Evolutionary conservation across 1,140 invertebrate species (phyloP), one percentile per base, ranked within the genome.

Genomic region (Drosophila novamexicana): DNA sequence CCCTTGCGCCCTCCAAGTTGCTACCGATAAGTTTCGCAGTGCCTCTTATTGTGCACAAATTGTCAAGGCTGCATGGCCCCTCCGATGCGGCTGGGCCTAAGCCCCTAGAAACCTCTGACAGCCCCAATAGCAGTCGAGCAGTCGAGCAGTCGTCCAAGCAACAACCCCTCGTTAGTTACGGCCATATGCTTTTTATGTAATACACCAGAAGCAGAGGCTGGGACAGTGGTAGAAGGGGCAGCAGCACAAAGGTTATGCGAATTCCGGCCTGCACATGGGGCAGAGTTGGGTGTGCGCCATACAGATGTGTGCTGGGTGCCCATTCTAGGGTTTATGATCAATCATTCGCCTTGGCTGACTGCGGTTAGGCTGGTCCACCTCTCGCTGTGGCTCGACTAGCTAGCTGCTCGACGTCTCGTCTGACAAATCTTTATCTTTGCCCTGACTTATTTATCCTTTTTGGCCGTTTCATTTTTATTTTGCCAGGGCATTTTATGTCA

Each of bases 181-280:
- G 83, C 69, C 83, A 83, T 88, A 88, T 89, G 83, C 69, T 83
- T 88, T 88, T 88, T 89, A 88, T 88, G 84, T 88, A 88, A 88
- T 80, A 80, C 63, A 67, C 65, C 75, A 61, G 57, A 56, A 67
- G n/a, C 58, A 50, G 62, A 50, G 18, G 42, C 34, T 39, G 50
- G 18, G 22, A 22, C 22, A 22, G 22, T 3, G 3, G 22, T 22
- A 22, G 22, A 22, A 22, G 22, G 22, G 36, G 22, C 4, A 34
- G 14, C 22, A 5, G 22, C 22, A 29, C 22, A 29, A 29, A 29
- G 39, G 18, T n/a, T 34, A 50, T 36, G 50, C 37, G 8, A 59
- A 18, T 29, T 57, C 6, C 9, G 9, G 14, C 4, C 16, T 45
- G n/a, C 8, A 16, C 7, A 29, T 57, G 37, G 47, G 22, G 45